Evolutionary conservation across 35 echinoderm and acorn worm species (phyloP), one percentile per base, ranked within the genome.

Genomic region (Apostichopus californicus): DNA sequence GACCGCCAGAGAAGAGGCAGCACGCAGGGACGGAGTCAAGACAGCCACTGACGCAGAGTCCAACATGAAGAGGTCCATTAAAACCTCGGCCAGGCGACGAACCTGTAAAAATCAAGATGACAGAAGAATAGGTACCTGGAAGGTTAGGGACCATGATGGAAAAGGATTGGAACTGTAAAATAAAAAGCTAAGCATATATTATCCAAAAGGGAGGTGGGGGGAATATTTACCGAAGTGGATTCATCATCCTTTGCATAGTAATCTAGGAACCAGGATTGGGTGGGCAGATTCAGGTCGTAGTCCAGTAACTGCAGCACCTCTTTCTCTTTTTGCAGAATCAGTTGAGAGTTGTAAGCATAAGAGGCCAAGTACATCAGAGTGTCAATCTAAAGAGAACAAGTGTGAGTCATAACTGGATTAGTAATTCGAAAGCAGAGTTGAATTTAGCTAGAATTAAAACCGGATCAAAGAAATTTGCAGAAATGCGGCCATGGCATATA

Each of bases 281-380:
- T 91, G 75, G 89, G 89, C 55, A 91, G 73, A 55, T 91, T 91
- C 9, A 91, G n/a, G 77, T 91, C 73, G 26, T 22, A 91, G 72
- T 91, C 89, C 5, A 91, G 72, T n/a, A 53, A 17, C 14, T 79
- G 70, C 53, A 91, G 72, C 6, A 91, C 56, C 5, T 78, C 89
- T 66, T 11, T 55, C 89, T 91, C 89, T 54, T 91, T 91, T 2
- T 60, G 25, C 54, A 77, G 18, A 13, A 91, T 54, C 5, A 60
- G 34, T 5, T 57, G 52, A 66, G 54, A 91, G 53, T 54, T 79
- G 73, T 78, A 91, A 25, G 89, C 53, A 73, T 91, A 91, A 22
- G 71, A 78, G 70, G 89, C 58, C 54, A 91, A 26, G 55, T 78
- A 90, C 6, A 90, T 59, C 2, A 91, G 53, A 6, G 72, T 91